Evolutionary conservation across 2,797 vertebrate species (phyloP), one percentile per base, ranked within the genome.

Genomic region (Xenops minutus): DNA sequence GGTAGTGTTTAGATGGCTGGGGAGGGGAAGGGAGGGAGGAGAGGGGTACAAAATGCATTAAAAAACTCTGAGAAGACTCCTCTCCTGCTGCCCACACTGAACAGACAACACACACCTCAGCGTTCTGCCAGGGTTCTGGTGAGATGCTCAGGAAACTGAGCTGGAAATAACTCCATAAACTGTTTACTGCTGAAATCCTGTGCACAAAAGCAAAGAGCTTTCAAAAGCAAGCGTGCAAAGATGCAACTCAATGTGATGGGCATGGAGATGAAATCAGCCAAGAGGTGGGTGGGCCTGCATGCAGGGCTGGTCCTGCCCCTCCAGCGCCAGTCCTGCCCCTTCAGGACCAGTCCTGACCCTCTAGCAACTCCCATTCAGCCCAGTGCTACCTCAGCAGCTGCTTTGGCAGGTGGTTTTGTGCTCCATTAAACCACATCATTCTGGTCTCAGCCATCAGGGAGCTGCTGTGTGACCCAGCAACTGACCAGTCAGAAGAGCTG

Each of bases 251-350:
- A 9, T 8, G n/a, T 1, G 56, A 10, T 15, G 43, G 59, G 36
- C 21, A 2, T 4, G 36, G 63, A 55, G 41, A 15, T 26, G 34
- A 20, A 24, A 15, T 3, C 13, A 13, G 34, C 14, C 48, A 21
- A 9, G 63, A 22, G 5, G 32, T 4, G 8, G 5, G 32, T 4
- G 8, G 18, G 23, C 0, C 0, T 1, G 9, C 16, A 2, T 6
- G 0, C 4, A 3, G 26, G 27, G 32, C 52, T 22, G 49, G 15
- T n/a, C 52, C 56, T 78, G 67, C 51, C 39, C 67, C 27, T 6
- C 13, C 48, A 20, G 24, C 27, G 44, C 43, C 63, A 19, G 12
- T n/a, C 29, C 67, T 66, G 59, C 43, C 23, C 12, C 36, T 76
- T 16, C 48, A 44, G 22, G 0, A 20, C 44, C 5, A 14, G 14